phyloP scores from a whole-genome alignment of 2,888 invertebrate genomes.

The Cheilosia scutellata region DNA sequence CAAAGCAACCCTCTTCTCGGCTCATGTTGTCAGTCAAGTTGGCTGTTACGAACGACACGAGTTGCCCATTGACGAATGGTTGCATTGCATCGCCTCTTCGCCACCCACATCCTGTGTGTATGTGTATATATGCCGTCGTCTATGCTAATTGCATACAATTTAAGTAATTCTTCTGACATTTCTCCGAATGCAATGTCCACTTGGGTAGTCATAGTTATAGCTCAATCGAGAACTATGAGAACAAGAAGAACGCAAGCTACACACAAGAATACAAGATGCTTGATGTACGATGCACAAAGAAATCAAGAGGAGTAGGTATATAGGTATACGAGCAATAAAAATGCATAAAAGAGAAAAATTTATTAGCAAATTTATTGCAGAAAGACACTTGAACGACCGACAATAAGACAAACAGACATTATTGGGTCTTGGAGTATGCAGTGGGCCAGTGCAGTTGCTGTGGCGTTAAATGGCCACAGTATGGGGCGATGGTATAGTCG shows the following conservation, averaged over 20 bases:
- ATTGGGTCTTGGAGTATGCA: constrained; percentile 51
- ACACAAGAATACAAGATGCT: constrained; percentile 10
- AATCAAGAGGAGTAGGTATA: constrained; percentile 6
- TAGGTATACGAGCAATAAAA: constrained; percentile 41
- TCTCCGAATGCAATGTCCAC: constrained; percentile 34
- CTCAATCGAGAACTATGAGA: no score
- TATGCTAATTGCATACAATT: constrained; percentile 73
- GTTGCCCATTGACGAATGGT: background rate
- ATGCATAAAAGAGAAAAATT: constrained; percentile 68
- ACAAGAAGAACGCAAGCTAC: background rate
- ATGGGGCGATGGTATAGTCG: background rate
- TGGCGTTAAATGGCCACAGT: constrained; percentile 56
- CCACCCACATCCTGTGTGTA: constrained; percentile 29
- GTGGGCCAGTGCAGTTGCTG: background rate
- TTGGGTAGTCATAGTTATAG: background rate
- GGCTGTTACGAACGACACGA: constrained; percentile 20
- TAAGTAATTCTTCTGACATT: constrained; percentile 65
- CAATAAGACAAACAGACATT: constrained; percentile 57
- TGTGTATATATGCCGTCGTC: background rate
- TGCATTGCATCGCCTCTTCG: no score
- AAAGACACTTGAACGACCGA: constrained; percentile 61
- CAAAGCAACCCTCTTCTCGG: background rate
- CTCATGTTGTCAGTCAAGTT: constrained; percentile 33
- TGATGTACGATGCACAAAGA: constrained; percentile 1
- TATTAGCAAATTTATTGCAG: constrained; percentile 67